Evolutionary conservation across 2,797 vertebrate genomes (phyloP).

Genomic region (Agapornis canus): DNA sequence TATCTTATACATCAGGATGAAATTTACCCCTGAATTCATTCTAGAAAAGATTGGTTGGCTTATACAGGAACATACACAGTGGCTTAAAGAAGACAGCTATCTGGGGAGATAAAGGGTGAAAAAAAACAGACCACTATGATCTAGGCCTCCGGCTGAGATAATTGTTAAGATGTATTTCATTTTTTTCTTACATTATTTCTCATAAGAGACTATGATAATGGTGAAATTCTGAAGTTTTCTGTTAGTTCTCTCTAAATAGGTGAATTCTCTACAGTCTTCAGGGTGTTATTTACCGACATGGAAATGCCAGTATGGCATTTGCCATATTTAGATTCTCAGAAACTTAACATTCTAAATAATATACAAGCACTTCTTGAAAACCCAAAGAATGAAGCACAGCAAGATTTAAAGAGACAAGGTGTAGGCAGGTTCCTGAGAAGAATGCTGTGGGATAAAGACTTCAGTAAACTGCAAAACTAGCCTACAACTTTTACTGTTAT

Average conservation of each 20-base stretch:
- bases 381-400: background rate
- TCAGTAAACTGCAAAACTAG: background rate
- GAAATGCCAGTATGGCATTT: background rate
- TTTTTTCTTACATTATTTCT: background rate
- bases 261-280: background rate
- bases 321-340: background rate
- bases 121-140: background rate
- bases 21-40: background rate
- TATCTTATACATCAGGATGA: background rate
- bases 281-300: background rate
- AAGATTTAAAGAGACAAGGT: background rate
- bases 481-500: background rate
- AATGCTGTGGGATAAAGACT: background rate
- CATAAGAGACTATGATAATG: background rate
- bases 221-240: background rate
- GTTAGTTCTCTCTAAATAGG: background rate
- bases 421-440: background rate
- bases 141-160: background rate
- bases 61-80: background rate
- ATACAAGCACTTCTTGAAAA: background rate
- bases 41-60: background rate
- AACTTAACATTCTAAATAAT: background rate
- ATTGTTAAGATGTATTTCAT: background rate
- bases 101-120: background rate
- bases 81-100: background rate